A percentile compares a stretch with the other conserved stretches of the same genome.
Conservation (phyloP, 2,113 vertebrate genomes). For the Grus americana region DNA sequence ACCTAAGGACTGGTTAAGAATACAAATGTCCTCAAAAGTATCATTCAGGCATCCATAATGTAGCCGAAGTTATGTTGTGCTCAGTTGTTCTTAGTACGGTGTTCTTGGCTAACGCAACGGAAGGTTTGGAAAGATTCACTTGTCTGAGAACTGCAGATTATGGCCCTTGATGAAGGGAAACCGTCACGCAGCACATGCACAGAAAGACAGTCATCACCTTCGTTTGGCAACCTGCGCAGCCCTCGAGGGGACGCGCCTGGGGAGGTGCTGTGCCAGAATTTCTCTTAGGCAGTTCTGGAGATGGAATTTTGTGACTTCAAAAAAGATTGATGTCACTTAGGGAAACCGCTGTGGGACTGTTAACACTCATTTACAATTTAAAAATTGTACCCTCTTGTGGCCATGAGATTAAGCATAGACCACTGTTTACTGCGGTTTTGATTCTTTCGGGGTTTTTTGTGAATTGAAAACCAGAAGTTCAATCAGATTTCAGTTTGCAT, state of each 20-base stretch:
- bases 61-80: background rate
- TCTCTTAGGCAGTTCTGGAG: background rate
- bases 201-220: fast-evolving
- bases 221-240: fast-evolving
- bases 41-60: fast-evolving
- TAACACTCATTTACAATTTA: background rate
- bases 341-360: background rate
- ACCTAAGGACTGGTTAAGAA: background rate
- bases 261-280: background rate
- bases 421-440: background rate
- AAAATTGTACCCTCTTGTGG: conserved; percentile 44
- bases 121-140: background rate
- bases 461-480: background rate
- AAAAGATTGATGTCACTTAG: background rate
- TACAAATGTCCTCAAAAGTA: background rate
- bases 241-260: fast-evolving
- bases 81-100: fast-evolving
- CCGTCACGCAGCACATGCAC: fast-evolving
- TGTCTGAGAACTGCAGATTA: background rate
- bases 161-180: background rate
- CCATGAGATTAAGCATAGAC: background rate
- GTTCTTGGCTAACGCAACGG: fast-evolving
- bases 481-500: background rate
- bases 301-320: background rate
- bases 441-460: background rate